Conservation (phyloP, 1,140 invertebrate genomes). For the Cyrtorhinus lividipennis region DNA sequence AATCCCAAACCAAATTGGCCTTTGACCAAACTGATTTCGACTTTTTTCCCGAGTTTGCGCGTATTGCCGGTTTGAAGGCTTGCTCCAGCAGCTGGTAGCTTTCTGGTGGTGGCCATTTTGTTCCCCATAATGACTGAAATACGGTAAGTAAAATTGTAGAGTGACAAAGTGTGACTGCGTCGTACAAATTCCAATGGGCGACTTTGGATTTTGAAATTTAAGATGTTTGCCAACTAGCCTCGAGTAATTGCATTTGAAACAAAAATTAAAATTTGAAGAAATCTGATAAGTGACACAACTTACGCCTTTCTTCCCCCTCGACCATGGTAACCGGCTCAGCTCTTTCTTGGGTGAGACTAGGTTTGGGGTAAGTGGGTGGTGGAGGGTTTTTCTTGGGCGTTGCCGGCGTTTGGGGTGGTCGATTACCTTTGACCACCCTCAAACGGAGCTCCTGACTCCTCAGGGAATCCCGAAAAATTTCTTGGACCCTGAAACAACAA, state of each 20-base stretch:
- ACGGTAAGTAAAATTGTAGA: no score
- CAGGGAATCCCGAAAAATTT: constrained; percentile 58
- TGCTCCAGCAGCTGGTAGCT: constrained; percentile 39
- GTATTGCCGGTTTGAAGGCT: constrained; percentile 57
- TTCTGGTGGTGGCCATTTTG: constrained; percentile 47
- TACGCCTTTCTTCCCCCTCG: constrained; percentile 39
- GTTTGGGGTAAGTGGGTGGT: constrained; percentile 27
- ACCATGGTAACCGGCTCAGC: constrained; percentile 27
- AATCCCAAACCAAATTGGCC: constrained; percentile 84
- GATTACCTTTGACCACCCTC: constrained; percentile 35
- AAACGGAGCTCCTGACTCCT: constrained; percentile 47
- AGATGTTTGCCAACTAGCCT: no score
- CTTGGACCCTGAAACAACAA: constrained; percentile 44
- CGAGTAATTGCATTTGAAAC: no score
- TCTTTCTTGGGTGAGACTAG: constrained; percentile 16
- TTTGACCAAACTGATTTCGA: constrained; percentile 63
- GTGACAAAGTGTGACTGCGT: no score
- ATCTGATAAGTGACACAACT: no score
- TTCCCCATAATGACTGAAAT: constrained; percentile 34
- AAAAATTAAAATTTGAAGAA: no score
- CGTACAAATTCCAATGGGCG: no score
- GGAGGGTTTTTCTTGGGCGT: constrained; percentile 23
- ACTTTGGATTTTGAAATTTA: no score
- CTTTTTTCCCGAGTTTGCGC: constrained; percentile 58
- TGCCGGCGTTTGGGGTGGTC: not conserved